Conservation (phyloP, 2,888 invertebrate species). For the Apamea epomidion region DNA sequence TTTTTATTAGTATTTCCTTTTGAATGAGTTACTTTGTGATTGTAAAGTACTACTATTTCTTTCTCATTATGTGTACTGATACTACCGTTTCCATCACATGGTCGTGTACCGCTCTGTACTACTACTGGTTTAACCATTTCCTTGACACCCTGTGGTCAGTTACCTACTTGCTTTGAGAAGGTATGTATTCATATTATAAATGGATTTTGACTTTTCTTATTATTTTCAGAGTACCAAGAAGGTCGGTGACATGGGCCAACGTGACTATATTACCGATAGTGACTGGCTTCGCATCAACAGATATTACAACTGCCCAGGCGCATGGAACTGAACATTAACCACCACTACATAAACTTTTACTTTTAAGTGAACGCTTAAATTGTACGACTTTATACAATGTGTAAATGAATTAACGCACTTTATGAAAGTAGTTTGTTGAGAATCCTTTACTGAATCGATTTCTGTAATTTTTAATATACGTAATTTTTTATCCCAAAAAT, state of each 20-base stretch:
- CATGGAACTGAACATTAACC: constrained; percentile 76
- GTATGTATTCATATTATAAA: not conserved
- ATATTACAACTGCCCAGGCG: constrained; percentile 87
- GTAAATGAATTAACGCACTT: too few species aligned
- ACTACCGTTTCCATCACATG: not conserved
- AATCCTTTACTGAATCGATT: too few species aligned
- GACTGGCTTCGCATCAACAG: constrained; percentile 88
- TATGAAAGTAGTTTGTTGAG: too few species aligned
- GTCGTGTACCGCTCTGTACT: not conserved
- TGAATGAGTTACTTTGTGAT: not conserved
- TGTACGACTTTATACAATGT: not conserved
- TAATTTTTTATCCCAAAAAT: too few species aligned
- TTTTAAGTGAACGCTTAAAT: not conserved
- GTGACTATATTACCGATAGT: constrained; percentile 84
- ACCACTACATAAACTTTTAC: not conserved
- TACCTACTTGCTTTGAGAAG: not conserved
- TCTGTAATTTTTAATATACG: too few species aligned
- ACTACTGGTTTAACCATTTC: not conserved
- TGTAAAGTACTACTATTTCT: not conserved
- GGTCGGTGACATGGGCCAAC: constrained; percentile 87
- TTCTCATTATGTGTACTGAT: not conserved
- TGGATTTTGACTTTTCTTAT: not conserved
- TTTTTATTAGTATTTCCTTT: not conserved
- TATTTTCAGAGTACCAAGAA: constrained; percentile 76
- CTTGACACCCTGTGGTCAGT: not conserved